phyloP scores from a whole-genome alignment of 2,113 vertebrate species.

The Entosphenus tridentatus region DNA sequence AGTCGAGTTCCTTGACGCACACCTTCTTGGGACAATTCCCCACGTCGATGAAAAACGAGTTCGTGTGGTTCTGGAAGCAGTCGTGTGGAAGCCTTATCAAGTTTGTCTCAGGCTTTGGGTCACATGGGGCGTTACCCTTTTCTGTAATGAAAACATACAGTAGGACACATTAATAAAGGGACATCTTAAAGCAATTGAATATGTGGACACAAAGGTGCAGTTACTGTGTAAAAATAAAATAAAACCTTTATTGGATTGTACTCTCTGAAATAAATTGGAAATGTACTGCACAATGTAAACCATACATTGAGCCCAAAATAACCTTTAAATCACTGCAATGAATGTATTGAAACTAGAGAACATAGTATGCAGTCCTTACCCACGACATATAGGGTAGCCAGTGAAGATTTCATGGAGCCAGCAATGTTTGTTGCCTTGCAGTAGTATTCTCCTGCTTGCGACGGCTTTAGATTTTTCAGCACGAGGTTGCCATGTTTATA shows the following conservation, averaged over 20 bases:
- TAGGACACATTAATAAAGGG: background rate
- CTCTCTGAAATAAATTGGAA: no score
- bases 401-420: constrained; percentile 47
- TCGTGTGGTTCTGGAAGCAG: constrained; percentile 60
- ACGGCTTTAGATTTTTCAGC: constrained; percentile 36
- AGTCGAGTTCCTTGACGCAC: constrained; percentile 50
- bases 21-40: constrained; percentile 43
- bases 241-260: background rate
- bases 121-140: constrained; percentile 32
- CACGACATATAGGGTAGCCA: constrained; percentile 40
- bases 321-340: no score
- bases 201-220: no score
- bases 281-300: no score
- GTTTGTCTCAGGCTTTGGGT: constrained; percentile 42
- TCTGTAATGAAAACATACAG: constrained; percentile 25
- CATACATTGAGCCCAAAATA: no score
- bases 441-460: constrained; percentile 57
- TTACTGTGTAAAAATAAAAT: background rate
- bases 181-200: no score
- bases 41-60: constrained; percentile 60
- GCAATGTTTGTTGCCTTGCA: constrained; percentile 56
- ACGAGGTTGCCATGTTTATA: constrained; percentile 43
- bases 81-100: constrained; percentile 62
- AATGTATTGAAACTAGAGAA: no score
- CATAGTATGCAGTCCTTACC: constrained; percentile 21